Base-by-base conservation (phyloP, 2,888 invertebrate species). In the Galeruca laticollis region DNA sequence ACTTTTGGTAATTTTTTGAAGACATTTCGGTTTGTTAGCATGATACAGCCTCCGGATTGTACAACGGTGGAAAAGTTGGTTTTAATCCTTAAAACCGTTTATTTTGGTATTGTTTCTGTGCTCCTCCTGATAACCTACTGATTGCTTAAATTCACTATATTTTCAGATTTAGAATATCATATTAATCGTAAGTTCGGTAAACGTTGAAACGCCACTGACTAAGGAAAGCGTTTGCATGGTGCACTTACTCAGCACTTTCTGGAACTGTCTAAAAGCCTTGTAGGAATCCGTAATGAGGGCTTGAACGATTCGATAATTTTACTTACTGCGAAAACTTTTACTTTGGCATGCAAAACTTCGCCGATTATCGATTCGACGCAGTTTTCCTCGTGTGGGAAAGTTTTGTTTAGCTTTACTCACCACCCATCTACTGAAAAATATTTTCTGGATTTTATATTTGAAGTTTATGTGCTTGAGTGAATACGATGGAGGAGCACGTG, bases 231-330 rank as follows among this genome's bases (percentile, higher is more conserved):
- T 57, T 31, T 65, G 33, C 65, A 35, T 59, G 65, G 65, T 49
- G 49, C 56, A 69, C 72, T 73, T 73, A 66, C 69, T 75, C 73
- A 70, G 75, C 74, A 72, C 68, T 75, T 76, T 71, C 69, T 43
- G 18, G 67, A 72, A 75, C 60, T 73, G 74, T 75, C 68, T 70
- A 64, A 73, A 77, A 77, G 72, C 80, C 78, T 80, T 77, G 78
- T 73, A 79, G 80, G 81, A 81, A 80, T 81, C 74, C 74, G 79
- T 81, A 82, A 82, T 81, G 81, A 81, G 78, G 78, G 79, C 77
- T 79, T 76, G 75, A 75, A 79, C 76, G 79, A 80, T 80, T 80
- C 81, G 80, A 80, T 81, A 81, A 81, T 81, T 82, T 80, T 80
- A 79, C 79, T 78, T 77, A 76, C 79, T 78, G 76, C 77, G 75